phyloP scores from a whole-genome alignment of 64 coral and sea anemone species.

The Catalaphyllia jardinei region DNA sequence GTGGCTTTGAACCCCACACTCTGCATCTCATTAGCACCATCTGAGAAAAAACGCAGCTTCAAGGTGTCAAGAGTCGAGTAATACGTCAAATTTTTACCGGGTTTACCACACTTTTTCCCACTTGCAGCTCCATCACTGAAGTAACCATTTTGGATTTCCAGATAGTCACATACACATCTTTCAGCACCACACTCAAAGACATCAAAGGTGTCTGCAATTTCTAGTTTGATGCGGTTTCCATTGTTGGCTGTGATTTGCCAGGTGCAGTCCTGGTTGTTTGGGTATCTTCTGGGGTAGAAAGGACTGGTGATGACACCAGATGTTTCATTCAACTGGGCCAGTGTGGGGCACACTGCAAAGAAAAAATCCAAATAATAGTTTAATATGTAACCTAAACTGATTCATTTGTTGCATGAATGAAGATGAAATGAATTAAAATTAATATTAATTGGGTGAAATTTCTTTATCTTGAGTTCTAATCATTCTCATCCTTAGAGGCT shows the following conservation, averaged over 20 bases:
- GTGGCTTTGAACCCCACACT: not conserved
- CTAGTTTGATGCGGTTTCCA: not conserved
- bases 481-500: too few relatives aligned
- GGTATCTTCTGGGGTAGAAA: constrained; percentile 9
- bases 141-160: constrained; percentile 1
- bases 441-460: too few relatives aligned
- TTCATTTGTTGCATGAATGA: not conserved
- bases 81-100: not conserved
- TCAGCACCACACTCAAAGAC: not conserved
- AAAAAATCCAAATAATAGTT: not conserved
- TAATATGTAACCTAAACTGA: not conserved
- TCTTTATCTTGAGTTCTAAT: too few relatives aligned
- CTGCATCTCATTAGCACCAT: not conserved
- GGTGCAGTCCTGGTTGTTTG: not conserved
- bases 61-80: not conserved
- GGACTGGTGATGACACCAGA: constrained; percentile 17
- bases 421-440: too few relatives aligned
- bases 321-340: not conserved
- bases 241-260: not conserved
- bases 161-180: not conserved
- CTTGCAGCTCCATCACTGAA: not conserved
- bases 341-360: not conserved
- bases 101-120: not conserved
- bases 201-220: not conserved
- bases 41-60: not conserved